Evolutionary conservation across 92 coral and sea anemone species (phyloP).

Genomic region (Plumapathes pennacea): DNA sequence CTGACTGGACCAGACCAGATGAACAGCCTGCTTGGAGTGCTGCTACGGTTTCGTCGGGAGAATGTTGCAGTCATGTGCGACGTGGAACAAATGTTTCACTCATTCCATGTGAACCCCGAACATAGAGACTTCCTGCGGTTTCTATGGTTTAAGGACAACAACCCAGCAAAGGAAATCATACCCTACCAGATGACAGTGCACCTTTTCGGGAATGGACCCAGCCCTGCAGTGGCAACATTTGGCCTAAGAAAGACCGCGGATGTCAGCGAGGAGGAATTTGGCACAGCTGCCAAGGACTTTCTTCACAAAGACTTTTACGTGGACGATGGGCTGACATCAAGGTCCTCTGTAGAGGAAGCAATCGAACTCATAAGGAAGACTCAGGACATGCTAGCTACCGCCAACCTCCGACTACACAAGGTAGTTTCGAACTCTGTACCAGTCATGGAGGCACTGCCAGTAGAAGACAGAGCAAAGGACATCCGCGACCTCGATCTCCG

Average conservation of each 20-base stretch:
- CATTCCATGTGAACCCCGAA: not conserved
- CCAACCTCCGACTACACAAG: constrained; percentile 36
- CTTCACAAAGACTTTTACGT: no score
- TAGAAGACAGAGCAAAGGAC: constrained; percentile 28
- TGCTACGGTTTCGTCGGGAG: no score
- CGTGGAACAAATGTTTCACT: constrained; percentile 18
- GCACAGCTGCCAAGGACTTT: no score
- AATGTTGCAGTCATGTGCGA: constrained; percentile 6
- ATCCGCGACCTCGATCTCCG: constrained; percentile 30
- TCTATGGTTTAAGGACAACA: constrained; percentile 3
- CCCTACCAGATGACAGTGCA: constrained; percentile 21
- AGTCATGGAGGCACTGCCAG: constrained; percentile 15
- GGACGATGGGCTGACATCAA: no score
- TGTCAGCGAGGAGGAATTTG: no score
- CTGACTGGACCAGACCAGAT: no score
- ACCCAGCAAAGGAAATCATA: no score
- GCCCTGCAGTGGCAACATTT: constrained; percentile 15
- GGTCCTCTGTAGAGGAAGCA: constrained; percentile 22
- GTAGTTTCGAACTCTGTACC: constrained; percentile 18
- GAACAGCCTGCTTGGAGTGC: no score
- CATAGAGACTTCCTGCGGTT: not conserved
- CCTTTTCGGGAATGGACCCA: constrained; percentile 16
- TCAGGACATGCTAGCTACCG: constrained; percentile 18
- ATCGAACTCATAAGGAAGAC: constrained; percentile 10
- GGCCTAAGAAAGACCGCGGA: no score